These are phyloP conservation scores for Misgurnus anguillicaudatus DNA, from an alignment of 2,113 vertebrate genomes.

Conservation along the genomic window DNA sequence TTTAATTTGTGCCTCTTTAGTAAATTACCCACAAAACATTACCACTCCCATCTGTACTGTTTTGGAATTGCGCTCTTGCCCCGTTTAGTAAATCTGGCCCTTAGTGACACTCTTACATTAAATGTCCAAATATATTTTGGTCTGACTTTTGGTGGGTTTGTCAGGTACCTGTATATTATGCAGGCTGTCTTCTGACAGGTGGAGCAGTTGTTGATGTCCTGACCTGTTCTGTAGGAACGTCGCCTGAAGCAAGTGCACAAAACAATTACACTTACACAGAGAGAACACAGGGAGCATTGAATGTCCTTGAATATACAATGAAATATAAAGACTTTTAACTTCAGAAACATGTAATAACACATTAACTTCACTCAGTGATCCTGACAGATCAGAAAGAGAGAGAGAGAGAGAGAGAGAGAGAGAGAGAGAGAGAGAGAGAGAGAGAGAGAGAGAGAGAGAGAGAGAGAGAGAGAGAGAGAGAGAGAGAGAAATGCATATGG, in stretches of 20 bases:
- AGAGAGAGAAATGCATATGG: not conserved
- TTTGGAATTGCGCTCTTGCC: too few species aligned
- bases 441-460: slow-evolving; percentile 10
- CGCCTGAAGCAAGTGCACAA: slow-evolving; percentile 71
- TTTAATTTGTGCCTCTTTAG: too few species aligned
- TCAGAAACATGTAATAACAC: not conserved
- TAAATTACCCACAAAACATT: too few species aligned
- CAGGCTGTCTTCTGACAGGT: slow-evolving; percentile 97
- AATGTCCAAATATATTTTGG: too few species aligned
- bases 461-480: not conserved
- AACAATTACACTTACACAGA: not conserved
- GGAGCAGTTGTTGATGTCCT: slow-evolving; percentile 97
- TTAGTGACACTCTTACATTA: too few species aligned
- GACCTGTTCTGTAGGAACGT: slow-evolving; percentile 95
- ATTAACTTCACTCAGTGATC: not conserved
- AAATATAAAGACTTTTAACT: slow-evolving; percentile 5
- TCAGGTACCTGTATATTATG: slow-evolving; percentile 97
- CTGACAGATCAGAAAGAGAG: slow-evolving; percentile 21
- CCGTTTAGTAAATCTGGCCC: too few species aligned
- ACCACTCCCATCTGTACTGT: too few species aligned
- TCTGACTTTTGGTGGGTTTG: too few species aligned
- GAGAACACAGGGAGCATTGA: not conserved
- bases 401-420: not conserved
- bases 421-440: not conserved
- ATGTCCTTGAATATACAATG: slow-evolving; percentile 11